phyloP scores from a whole-genome alignment of 2,888 invertebrate genomes.

The Watsonalla binaria region DNA sequence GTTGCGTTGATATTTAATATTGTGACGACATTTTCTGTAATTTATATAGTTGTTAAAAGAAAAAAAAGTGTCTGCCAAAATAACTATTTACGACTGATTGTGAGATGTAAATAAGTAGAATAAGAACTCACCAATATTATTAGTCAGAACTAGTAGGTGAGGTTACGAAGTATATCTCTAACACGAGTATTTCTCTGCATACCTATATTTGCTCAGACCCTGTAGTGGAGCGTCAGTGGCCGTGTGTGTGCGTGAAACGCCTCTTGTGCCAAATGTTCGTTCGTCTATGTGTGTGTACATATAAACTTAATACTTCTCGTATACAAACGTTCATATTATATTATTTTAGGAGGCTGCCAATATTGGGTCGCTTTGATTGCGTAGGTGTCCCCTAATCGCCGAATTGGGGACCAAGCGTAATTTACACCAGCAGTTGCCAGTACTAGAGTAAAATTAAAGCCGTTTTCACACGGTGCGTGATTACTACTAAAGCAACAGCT shows the following conservation, averaged over 20 bases:
- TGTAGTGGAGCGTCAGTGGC: slow-evolving; percentile 55
- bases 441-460: too few relatives aligned
- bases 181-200: slow-evolving; percentile 61
- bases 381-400: slow-evolving; percentile 14
- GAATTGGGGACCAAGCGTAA: slow-evolving; percentile 8
- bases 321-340: slow-evolving; percentile 40
- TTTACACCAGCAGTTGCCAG: background rate
- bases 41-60: slow-evolving; percentile 41
- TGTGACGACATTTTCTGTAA: slow-evolving; percentile 32
- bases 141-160: slow-evolving; percentile 56
- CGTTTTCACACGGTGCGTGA: too few relatives aligned
- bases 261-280: slow-evolving; percentile 73
- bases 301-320: slow-evolving; percentile 43
- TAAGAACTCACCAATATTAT: slow-evolving; percentile 68
- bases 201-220: slow-evolving; percentile 77
- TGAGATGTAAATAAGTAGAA: slow-evolving; percentile 73
- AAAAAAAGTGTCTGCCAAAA: slow-evolving; percentile 68
- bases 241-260: slow-evolving; percentile 63
- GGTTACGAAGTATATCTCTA: slow-evolving; percentile 61
- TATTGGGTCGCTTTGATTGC: slow-evolving; percentile 35
- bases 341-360: slow-evolving; percentile 45
- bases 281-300: slow-evolving; percentile 55
- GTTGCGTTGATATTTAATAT: slow-evolving; percentile 44
- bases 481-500: too few relatives aligned
- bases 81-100: slow-evolving; percentile 74